Percentiles rank a stretch among this genome's conserved stretches.
Evolutionary conservation across 2,797 vertebrate species (phyloP).

Genomic region (Gastrophryne carolinensis): DNA sequence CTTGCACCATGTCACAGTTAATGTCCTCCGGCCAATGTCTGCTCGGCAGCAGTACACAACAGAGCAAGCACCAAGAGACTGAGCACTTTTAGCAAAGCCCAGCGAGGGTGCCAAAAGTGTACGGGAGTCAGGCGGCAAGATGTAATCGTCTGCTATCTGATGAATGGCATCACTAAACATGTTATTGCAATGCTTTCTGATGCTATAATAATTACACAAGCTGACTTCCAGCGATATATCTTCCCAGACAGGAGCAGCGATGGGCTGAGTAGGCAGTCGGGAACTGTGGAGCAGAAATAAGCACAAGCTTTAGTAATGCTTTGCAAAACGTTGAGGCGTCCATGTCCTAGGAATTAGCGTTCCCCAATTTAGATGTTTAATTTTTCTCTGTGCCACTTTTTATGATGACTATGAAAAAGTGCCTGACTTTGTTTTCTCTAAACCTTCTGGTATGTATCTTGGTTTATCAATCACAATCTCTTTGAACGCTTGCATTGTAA

Average conservation of each 20-base stretch:
- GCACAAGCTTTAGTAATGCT: slow-evolving; percentile 8
- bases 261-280: background rate
- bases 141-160: slow-evolving; percentile 64
- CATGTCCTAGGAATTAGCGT: background rate
- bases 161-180: slow-evolving; percentile 63
- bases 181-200: slow-evolving; percentile 64
- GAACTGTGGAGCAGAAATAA: slow-evolving; percentile 11
- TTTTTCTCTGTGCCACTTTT: background rate
- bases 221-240: slow-evolving; percentile 63
- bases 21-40: background rate
- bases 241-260: slow-evolving; percentile 5
- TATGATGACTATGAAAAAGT: too few relatives aligned
- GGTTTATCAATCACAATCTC: too few relatives aligned
- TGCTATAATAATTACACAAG: slow-evolving; percentile 65
- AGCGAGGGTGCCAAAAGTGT: slow-evolving; percentile 34
- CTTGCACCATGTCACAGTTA: background rate
- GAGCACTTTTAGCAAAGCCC: slow-evolving; percentile 16
- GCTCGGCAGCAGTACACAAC: background rate
- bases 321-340: background rate
- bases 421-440: too few relatives aligned
- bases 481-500: too few relatives aligned
- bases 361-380: background rate
- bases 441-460: too few relatives aligned
- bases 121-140: slow-evolving; percentile 59
- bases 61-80: background rate